Base-by-base conservation (phyloP, 2,797 vertebrate genomes). In the Bovichtus diacanthus region DNA sequence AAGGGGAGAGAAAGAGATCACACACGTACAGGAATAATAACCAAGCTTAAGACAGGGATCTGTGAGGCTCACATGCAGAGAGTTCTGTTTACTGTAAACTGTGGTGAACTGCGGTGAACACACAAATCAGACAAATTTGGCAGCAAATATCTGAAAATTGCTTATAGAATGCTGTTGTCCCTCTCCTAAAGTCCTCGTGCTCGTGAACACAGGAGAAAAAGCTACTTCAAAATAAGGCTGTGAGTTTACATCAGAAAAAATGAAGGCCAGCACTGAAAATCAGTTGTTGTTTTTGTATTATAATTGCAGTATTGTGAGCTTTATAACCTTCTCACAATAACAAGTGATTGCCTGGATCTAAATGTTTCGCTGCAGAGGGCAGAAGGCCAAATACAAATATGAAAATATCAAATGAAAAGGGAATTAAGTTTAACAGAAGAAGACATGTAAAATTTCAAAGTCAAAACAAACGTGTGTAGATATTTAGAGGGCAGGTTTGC, bases 11-110 rank as follows among this genome's bases (percentile, higher is more conserved):
- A 21, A 39, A 13, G 38, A 0, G 15, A 69, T 6, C 34, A 43
- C 36, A 67, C 54, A 34, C 44, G 34, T 70, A 41, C 29, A 71
- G 39, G 62, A 88, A 87, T 87, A 85, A 69, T 69, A 82, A 85
- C 9, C 31, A 18, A 62, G 12, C 53, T 46, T 56, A 51, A 64
- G 63, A 61, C 5, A 49, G 10, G 47, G 69, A 56, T 27, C 5
- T 54, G 4, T 70, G 21, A 79, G 25, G 34, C 60, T 64, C 41
- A 61, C 34, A 50, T 1, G 8, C 5, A 41, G 12, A 55, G 16
- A 51, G 9, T 0, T 9, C 1, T n/a, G 6, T 46, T 58, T 31
- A 41, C 29, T 54, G 19, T 38, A 46, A 50, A 60, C 21, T 25
- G 18, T 23, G 18, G 9, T 44, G 10, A 58, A n/a, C 12, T 4